Percentiles rank a stretch among this genome's conserved stretches.
phyloP scores from a whole-genome alignment of 1,140 invertebrate species.

The Bathynomus jamesi region DNA sequence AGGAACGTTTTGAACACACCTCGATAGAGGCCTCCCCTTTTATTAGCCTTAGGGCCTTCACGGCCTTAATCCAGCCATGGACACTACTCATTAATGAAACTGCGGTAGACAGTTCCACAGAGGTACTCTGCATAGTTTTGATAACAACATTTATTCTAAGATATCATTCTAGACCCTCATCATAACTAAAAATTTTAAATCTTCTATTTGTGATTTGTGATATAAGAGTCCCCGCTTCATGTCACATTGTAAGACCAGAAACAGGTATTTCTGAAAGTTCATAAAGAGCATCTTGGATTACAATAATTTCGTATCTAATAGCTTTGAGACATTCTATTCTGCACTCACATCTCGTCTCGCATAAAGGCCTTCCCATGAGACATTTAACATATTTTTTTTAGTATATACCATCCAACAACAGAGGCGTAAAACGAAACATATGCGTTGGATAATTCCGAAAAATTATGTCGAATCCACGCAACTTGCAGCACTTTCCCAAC shows the following conservation, averaged over 20 bases:
- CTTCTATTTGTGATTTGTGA: constrained; percentile 11
- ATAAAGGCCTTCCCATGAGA: constrained; percentile 3
- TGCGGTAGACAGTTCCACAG: neutral
- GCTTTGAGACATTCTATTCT: constrained; percentile 13
- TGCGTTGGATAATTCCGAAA: neutral
- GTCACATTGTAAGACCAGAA: constrained; percentile 5
- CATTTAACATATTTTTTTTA: constrained; percentile 3
- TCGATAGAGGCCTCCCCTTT: too few species aligned
- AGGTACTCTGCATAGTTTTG: constrained; percentile 7
- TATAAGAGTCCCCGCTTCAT: constrained; percentile 5
- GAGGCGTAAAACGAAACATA: constrained; percentile 5
- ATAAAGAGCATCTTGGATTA: constrained; percentile 5
- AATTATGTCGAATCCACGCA: neutral
- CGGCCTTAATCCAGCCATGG: too few species aligned
- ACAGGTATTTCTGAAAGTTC: constrained; percentile 11
- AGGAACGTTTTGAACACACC: too few species aligned
- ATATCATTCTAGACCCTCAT: constrained; percentile 4
- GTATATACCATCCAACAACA: neutral
- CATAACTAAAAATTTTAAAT: neutral
- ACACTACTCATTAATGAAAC: neutral
- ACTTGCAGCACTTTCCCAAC: neutral
- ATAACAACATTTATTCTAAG: constrained; percentile 9
- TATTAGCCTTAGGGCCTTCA: too few species aligned
- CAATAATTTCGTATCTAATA: neutral
- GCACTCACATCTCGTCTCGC: constrained; percentile 9